phyloP scores from a whole-genome alignment of 2,888 invertebrate genomes.

The Parochlus steinenii region DNA sequence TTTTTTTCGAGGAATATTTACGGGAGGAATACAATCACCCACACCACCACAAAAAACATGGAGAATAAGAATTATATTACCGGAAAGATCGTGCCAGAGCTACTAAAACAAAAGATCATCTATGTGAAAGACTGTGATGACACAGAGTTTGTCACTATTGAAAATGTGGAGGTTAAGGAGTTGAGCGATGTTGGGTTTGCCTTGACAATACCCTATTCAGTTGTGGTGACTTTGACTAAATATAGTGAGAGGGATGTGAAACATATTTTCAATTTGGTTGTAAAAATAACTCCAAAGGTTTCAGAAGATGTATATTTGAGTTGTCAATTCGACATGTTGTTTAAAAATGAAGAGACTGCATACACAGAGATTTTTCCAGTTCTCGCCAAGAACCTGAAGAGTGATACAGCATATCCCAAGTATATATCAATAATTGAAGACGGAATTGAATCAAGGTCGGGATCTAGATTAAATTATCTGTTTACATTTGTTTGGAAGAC shows the following conservation, averaged over 20 bases:
- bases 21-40: too few relatives aligned
- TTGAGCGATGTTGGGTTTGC: conserved; percentile 8
- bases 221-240: conserved; percentile 6
- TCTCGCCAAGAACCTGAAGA: conserved; percentile 17
- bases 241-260: conserved; percentile 10
- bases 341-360: conserved; percentile 23
- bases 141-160: conserved; percentile 7
- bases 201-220: conserved; percentile 6
- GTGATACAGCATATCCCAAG: conserved; percentile 7
- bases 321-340: conserved; percentile 21
- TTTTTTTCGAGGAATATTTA: too few relatives aligned
- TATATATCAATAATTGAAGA: conserved; percentile 1
- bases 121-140: conserved; percentile 7
- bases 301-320: conserved; percentile 19
- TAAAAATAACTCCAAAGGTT: conserved; percentile 23
- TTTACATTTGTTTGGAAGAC: background rate
- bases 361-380: conserved; percentile 23
- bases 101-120: conserved; percentile 9
- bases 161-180: conserved; percentile 6
- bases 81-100: conserved; percentile 8
- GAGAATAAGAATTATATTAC: conserved; percentile 8
- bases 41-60: conserved; percentile 4
- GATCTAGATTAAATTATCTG: background rate
- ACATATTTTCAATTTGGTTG: conserved; percentile 9
- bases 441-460: too few relatives aligned